These are phyloP conservation scores for Pantherophis alleghaniensis DNA, from an alignment of 2,797 vertebrate genomes.

Conservation along the genomic window DNA sequence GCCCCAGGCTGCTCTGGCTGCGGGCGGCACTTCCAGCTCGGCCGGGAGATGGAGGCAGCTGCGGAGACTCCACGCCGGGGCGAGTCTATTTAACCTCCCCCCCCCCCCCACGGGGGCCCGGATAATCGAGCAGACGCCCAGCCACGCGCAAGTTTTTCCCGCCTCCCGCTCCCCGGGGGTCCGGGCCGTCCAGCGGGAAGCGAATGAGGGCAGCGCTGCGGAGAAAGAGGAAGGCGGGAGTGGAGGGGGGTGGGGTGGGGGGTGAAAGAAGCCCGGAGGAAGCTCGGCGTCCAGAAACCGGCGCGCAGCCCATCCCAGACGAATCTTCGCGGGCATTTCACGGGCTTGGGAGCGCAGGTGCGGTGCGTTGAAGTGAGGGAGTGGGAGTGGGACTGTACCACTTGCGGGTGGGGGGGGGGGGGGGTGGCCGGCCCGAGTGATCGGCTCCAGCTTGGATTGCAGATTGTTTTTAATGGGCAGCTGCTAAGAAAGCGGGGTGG, in stretches of 20 bases:
- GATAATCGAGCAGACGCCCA: background rate
- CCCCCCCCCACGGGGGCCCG: background rate
- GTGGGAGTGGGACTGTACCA: background rate
- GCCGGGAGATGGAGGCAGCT: background rate
- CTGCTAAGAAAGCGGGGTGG: background rate
- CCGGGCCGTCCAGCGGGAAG: background rate
- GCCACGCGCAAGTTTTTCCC: background rate
- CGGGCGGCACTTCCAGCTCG: background rate
- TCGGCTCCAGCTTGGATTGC: background rate
- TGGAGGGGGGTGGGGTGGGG: background rate
- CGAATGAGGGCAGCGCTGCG: background rate
- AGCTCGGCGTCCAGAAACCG: background rate
- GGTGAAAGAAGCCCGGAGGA: background rate
- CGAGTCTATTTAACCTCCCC: constrained; percentile 5
- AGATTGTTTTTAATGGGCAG: background rate
- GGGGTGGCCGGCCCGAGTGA: fast-evolving
- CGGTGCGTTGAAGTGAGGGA: background rate
- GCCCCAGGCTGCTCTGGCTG: background rate
- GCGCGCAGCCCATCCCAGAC: background rate
- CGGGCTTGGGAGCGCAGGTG: background rate
- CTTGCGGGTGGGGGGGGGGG: background rate
- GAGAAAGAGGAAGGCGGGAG: background rate
- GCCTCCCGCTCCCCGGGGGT: background rate
- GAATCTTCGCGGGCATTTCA: background rate
- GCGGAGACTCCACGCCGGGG: background rate